phyloP scores from a whole-genome alignment of 2,888 invertebrate genomes.

The Mesochorus sp. region DNA sequence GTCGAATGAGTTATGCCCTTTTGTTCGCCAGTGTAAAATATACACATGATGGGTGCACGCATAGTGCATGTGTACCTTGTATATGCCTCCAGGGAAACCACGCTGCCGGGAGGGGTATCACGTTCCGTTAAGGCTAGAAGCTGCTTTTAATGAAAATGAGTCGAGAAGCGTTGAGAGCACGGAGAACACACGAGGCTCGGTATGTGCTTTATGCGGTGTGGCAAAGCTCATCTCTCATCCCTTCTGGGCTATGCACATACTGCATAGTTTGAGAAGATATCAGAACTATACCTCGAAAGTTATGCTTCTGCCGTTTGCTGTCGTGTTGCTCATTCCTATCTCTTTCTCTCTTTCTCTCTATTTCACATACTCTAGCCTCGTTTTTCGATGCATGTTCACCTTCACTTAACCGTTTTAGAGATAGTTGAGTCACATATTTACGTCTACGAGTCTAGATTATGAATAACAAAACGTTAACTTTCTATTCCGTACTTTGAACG shows the following conservation, averaged over 20 bases:
- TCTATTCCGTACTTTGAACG: neutral
- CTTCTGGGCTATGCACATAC: neutral
- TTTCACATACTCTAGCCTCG: neutral
- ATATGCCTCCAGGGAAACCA: conserved; percentile 6
- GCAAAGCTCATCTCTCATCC: conserved; percentile 19
- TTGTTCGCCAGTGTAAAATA: conserved; percentile 9
- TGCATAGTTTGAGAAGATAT: conserved; percentile 3
- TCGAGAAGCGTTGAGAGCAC: conserved; percentile 47
- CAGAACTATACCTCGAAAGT: neutral
- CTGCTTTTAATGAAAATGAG: conserved; percentile 69
- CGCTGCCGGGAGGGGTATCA: conserved; percentile 14
- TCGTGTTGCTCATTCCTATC: neutral
- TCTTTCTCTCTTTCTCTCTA: neutral
- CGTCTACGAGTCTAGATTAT: neutral
- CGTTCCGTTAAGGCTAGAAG: conserved; percentile 58
- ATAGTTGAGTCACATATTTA: neutral
- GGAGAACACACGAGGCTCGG: conserved; percentile 21
- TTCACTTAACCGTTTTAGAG: neutral
- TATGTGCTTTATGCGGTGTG: neutral
- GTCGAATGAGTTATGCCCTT: conserved; percentile 1
- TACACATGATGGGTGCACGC: neutral
- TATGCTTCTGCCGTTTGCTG: neutral
- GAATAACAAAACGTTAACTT: neutral
- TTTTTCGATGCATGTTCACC: neutral
- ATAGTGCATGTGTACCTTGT: neutral